Evolutionary conservation across 2,888 invertebrate species (phyloP), one percentile per base, ranked within the genome.

Genomic region (Ferdinandea cuprea): DNA sequence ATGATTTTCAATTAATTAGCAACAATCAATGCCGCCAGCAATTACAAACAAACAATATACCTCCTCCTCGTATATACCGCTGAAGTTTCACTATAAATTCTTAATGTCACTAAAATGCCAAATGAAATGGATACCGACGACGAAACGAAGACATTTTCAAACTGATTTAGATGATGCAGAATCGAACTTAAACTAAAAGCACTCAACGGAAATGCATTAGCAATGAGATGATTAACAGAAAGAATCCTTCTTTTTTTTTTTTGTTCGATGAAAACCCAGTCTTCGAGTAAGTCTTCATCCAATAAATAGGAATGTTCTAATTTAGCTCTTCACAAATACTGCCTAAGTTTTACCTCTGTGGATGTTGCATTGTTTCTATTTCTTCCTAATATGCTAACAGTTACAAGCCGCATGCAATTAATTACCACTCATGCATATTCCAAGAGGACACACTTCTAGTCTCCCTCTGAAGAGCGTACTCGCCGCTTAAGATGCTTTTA

Each of bases 201-300:
- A 73, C 65, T 73, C 48, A 56, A 30, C 46, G 35, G 30, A 35
- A 35, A 44, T 65, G 73, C 54, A 73, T 73, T 56, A 48, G 50
- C 65, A 56, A 73, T 73, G 35, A 15, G 21, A n/a, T n/a, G n/a
- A n/a, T n/a, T 28, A 30, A 4, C 19, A 25, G 9, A 68, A 52
- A 54, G 48, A 52, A 13, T n/a, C 7, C n/a, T 44, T 44, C 28
- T 28, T 21, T 4, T 0, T 17, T 7, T 9, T 4, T 4, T 2
- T 17, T 7, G 30, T 7, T 30, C 19, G 15, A n/a, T n/a, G n/a
- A n/a, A n/a, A n/a, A n/a, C n/a, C n/a, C n/a, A n/a, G n/a, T n/a
- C n/a, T n/a, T n/a, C n/a, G n/a, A n/a, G n/a, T n/a, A n/a, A n/a
- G n/a, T n/a, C n/a, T n/a, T n/a, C n/a, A n/a, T n/a, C n/a, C n/a